phyloP scores from a whole-genome alignment of 2,797 vertebrate genomes.

The Sternarchorhynchus goeldii region DNA sequence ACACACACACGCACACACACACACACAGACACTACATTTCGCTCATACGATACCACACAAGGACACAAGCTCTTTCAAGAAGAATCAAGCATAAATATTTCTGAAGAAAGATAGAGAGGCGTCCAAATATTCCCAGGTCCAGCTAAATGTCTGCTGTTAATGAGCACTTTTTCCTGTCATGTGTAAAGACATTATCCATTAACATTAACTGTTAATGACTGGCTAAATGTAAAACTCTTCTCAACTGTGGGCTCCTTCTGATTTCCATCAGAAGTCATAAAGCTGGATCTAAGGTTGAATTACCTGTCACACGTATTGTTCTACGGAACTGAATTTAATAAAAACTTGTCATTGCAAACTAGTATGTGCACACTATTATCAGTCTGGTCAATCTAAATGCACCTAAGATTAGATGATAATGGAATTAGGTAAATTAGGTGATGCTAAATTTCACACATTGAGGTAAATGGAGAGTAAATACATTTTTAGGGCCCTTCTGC shows the following conservation, averaged over 20 bases:
- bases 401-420: constrained; percentile 28
- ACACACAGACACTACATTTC: constrained; percentile 9
- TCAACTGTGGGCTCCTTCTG: background rate
- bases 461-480: constrained; percentile 52
- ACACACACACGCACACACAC: background rate
- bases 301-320: background rate
- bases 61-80: background rate
- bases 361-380: background rate
- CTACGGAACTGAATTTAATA: background rate
- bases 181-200: constrained; percentile 11
- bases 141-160: constrained; percentile 19
- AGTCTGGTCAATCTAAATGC: constrained; percentile 20
- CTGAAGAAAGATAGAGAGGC: background rate
- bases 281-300: background rate
- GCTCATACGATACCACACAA: background rate
- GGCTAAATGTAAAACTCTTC: constrained; percentile 2
- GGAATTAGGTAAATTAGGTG: constrained; percentile 41
- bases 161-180: constrained; percentile 4
- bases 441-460: constrained; percentile 51
- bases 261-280: constrained; percentile 10
- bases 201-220: background rate
- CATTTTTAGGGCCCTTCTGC: constrained; percentile 44
- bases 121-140: background rate
- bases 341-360: background rate
- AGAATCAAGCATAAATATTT: background rate